A percentile compares a stretch with the other conserved stretches of the same genome.
Conservation (phyloP, 2,113 vertebrate species). For the Petromus typicus region DNA sequence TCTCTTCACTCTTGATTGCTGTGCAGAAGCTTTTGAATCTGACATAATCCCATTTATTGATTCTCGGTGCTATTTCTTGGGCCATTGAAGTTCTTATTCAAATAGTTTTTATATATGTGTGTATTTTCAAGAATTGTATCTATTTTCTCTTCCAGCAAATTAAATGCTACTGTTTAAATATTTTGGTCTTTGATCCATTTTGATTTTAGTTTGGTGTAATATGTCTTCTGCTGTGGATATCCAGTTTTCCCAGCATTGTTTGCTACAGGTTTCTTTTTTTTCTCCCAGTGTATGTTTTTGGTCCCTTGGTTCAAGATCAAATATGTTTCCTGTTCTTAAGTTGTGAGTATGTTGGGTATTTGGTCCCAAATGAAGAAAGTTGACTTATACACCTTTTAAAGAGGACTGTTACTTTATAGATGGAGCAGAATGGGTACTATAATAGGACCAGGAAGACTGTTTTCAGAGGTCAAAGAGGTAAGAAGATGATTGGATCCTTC, state of each 20-base stretch:
- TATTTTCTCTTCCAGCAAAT: not conserved
- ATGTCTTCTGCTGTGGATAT: not conserved
- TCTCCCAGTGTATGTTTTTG: not conserved
- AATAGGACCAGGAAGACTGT: slow-evolving; percentile 94
- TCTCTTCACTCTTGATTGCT: not conserved
- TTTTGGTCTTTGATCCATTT: not conserved
- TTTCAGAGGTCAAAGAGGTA: slow-evolving; percentile 94
- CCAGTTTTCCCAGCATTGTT: not conserved
- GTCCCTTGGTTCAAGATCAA: not conserved
- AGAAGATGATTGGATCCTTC: slow-evolving; percentile 90
- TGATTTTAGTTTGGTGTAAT: not conserved
- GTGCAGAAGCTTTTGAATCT: not conserved
- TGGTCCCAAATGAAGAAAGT: not conserved
- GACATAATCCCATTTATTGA: not conserved
- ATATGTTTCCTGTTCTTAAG: not conserved
- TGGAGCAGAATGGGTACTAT: too few relatives aligned
- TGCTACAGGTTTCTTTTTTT: not conserved
- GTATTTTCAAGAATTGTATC: not conserved
- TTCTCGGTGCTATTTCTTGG: not conserved
- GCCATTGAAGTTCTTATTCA: not conserved
- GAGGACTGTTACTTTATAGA: slow-evolving; percentile 85
- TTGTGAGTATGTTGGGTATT: not conserved
- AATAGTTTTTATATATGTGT: not conserved
- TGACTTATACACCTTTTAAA: slow-evolving; percentile 83
- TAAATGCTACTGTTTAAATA: not conserved